Evolutionary conservation across 2,113 vertebrate genomes (phyloP).

Genomic region (Percopsis transmontana): DNA sequence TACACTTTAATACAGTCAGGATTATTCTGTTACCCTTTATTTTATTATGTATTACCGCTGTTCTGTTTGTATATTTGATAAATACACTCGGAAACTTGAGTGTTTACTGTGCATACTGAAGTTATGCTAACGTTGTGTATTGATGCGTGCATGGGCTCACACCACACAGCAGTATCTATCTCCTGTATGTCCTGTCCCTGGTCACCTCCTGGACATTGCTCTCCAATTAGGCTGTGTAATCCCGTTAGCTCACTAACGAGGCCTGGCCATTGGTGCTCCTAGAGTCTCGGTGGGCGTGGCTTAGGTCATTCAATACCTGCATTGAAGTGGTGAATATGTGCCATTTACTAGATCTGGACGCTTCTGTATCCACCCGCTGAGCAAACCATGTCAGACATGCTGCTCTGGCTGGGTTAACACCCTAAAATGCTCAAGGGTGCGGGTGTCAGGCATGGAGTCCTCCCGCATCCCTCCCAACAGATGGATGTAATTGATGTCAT

Average conservation of each 20-base stretch:
- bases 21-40: background rate
- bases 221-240: conserved; percentile 60
- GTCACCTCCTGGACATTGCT: conserved; percentile 43
- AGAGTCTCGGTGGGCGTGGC: conserved; percentile 54
- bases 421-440: too few species aligned
- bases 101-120: background rate
- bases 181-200: background rate
- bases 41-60: background rate
- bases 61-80: too few species aligned
- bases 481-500: too few species aligned
- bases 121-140: conserved; percentile 17
- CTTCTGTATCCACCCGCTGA: too few species aligned
- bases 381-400: too few species aligned
- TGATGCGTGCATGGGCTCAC: conserved; percentile 25
- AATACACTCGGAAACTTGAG: too few species aligned
- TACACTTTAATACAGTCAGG: too few species aligned
- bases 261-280: conserved; percentile 58
- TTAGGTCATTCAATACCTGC: conserved; percentile 48
- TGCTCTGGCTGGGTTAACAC: too few species aligned
- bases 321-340: conserved; percentile 29
- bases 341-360: too few species aligned
- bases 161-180: conserved; percentile 46
- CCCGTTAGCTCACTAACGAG: conserved; percentile 69
- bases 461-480: too few species aligned
- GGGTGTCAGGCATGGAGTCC: too few species aligned